A percentile compares a stretch with the other conserved stretches of the same genome.
Evolutionary conservation across 2,797 vertebrate genomes (phyloP).

Genomic region (Sciurus carolinensis): DNA sequence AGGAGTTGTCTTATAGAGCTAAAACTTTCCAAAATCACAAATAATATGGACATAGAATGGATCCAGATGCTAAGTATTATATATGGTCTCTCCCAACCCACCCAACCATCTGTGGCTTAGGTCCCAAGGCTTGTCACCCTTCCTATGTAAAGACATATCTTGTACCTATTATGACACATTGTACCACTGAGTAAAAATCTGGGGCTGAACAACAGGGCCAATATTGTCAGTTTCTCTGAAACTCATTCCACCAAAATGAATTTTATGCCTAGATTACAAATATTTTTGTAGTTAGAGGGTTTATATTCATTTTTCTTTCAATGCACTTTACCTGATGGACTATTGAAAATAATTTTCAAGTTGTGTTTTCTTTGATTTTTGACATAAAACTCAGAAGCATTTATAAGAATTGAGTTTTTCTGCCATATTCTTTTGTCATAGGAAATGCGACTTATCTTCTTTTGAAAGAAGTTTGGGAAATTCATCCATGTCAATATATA

Average conservation of each 20-base stretch:
- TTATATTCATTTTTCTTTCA: not conserved
- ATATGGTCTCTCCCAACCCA: not conserved
- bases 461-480: not conserved
- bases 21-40: not conserved
- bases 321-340: not conserved
- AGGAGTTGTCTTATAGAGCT: not conserved
- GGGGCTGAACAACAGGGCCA: not conserved
- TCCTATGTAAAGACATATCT: not conserved
- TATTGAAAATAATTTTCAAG: not conserved
- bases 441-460: not conserved
- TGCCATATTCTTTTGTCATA: constrained; percentile 32
- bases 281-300: not conserved
- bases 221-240: not conserved
- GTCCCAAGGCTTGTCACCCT: not conserved
- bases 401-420: not conserved
- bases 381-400: not conserved
- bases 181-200: not conserved
- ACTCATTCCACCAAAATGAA: not conserved
- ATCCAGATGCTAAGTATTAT: not conserved
- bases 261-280: not conserved
- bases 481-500: not conserved
- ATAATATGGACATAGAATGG: not conserved
- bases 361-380: not conserved
- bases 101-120: not conserved
- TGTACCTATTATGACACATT: not conserved